phyloP scores from a whole-genome alignment of 2,797 vertebrate species.

The Hipposideros larvatus region DNA sequence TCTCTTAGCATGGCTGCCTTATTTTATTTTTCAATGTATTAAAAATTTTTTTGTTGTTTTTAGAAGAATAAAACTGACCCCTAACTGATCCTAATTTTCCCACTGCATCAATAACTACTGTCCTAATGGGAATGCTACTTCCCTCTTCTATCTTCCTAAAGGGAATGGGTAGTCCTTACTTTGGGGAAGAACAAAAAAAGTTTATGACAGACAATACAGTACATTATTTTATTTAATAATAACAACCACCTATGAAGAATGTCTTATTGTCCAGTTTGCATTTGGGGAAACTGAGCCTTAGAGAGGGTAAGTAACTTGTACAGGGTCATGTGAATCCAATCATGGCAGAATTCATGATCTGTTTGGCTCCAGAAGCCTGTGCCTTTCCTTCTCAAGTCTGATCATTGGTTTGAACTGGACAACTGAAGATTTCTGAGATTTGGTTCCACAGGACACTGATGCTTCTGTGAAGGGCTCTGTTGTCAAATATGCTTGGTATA shows the following conservation, averaged over 20 bases:
- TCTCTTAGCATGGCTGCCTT: background rate
- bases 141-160: background rate
- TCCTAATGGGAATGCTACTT: background rate
- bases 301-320: background rate
- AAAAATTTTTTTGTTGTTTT: background rate
- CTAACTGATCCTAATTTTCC: background rate
- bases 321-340: background rate
- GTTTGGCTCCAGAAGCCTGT: background rate
- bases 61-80: background rate
- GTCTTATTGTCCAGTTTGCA: background rate
- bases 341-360: background rate
- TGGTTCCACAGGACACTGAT: background rate
- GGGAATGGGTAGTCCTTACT: background rate
- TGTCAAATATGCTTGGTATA: background rate
- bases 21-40: background rate
- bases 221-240: background rate
- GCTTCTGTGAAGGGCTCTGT: background rate
- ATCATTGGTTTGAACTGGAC: background rate
- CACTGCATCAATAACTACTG: background rate
- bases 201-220: background rate
- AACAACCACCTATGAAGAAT: background rate
- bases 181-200: background rate
- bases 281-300: background rate
- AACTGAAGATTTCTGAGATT: conserved; percentile 39
- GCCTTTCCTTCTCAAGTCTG: background rate